Conservation (phyloP, 2,888 invertebrate genomes). For the Chydorus sphaericus region DNA sequence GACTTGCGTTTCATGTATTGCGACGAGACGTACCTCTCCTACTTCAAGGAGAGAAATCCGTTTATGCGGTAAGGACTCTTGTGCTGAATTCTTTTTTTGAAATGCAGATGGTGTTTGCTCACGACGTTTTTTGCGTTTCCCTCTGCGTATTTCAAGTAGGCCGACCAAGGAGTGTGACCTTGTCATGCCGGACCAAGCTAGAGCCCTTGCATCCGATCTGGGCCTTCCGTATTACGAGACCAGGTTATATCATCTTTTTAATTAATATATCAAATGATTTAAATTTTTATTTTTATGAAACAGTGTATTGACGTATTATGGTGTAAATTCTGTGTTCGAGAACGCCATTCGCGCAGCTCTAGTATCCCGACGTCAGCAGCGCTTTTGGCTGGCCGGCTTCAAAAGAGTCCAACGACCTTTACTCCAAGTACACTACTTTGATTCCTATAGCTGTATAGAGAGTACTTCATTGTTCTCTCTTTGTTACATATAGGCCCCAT, state of each 20-base stretch:
- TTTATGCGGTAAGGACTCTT: constrained; percentile 66
- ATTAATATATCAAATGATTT: not conserved
- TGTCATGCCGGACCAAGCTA: constrained; percentile 70
- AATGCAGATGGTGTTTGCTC: no score
- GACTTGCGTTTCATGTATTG: constrained; percentile 88
- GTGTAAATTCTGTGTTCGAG: constrained; percentile 82
- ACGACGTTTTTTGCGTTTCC: no score
- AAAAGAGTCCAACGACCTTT: constrained; percentile 72
- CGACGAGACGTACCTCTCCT: constrained; percentile 77
- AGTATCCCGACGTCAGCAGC: constrained; percentile 74
- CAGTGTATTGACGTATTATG: constrained; percentile 84
- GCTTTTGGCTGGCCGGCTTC: constrained; percentile 92
- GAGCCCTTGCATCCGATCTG: constrained; percentile 74
- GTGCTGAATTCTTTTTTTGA: no score
- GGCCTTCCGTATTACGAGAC: constrained; percentile 89
- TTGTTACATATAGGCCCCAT: constrained; percentile 57
- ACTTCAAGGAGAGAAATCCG: constrained; percentile 77
- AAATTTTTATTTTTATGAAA: not conserved
- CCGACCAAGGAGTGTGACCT: constrained; percentile 81
- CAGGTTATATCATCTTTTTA: not conserved
- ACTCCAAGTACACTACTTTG: constrained; percentile 42
- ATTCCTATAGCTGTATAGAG: not conserved
- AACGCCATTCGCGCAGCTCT: constrained; percentile 84
- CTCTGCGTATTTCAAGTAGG: constrained; percentile 33
- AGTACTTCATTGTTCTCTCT: constrained; percentile 16